These are phyloP conservation scores for Capreolus pygargus DNA, from an alignment of 2,113 vertebrate species.

Conservation along the genomic window DNA sequence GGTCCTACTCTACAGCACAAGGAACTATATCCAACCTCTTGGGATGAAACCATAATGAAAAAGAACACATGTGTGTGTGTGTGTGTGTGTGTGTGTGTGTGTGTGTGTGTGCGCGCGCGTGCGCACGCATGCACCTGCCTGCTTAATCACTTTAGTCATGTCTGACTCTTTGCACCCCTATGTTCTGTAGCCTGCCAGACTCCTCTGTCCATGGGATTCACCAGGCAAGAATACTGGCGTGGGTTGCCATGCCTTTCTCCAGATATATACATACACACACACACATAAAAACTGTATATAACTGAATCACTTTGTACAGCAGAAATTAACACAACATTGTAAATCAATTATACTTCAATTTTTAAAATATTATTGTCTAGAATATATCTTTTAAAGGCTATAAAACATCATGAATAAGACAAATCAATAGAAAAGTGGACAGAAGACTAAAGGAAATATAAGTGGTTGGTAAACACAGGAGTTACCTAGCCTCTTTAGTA, in stretches of 20 bases:
- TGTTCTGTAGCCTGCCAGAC: neutral
- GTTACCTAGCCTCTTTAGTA: neutral
- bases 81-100: neutral
- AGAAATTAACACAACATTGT: neutral
- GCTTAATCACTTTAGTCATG: neutral
- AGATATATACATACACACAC: neutral
- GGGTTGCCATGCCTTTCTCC: neutral
- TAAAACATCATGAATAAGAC: neutral
- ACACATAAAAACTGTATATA: neutral
- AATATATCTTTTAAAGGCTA: neutral
- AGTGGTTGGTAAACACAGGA: neutral
- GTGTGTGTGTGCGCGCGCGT: neutral
- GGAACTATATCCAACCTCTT: neutral
- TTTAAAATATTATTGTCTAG: neutral
- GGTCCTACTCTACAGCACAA: neutral
- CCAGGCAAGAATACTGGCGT: neutral
- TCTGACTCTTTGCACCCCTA: neutral
- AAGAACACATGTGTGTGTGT: accelerated
- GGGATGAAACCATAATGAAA: neutral
- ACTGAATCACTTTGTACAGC: neutral
- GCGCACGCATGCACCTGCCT: neutral
- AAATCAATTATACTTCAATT: neutral
- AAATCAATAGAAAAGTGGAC: neutral
- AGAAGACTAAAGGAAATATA: neutral
- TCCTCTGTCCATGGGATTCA: neutral